Evolutionary conservation across 2,113 vertebrate genomes (phyloP).

Genomic region (Microtus richardsoni): DNA sequence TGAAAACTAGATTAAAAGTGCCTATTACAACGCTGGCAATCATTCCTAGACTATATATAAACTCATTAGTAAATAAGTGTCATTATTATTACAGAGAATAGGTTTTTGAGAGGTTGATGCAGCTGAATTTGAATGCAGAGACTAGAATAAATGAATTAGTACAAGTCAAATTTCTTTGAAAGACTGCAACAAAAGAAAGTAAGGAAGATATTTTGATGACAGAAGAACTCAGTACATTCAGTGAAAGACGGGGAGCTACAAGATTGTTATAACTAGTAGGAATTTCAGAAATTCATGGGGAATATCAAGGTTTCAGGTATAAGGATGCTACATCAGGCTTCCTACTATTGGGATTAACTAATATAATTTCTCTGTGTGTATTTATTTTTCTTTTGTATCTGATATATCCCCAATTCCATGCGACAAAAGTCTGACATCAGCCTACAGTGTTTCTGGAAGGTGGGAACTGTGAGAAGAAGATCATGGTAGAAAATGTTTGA

Average conservation of each 20-base stretch:
- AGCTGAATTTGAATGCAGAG: background rate
- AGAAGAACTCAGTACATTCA: background rate
- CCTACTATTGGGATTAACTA: background rate
- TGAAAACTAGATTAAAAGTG: background rate
- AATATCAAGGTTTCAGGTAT: background rate
- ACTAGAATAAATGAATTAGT: background rate
- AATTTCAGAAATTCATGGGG: background rate
- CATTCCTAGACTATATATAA: background rate
- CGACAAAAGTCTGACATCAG: background rate
- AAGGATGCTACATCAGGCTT: background rate
- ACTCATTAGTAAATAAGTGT: background rate
- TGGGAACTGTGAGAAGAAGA: background rate
- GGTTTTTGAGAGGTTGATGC: background rate
- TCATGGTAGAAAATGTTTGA: background rate
- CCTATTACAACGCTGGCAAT: background rate
- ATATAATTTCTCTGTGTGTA: background rate
- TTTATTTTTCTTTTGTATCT: background rate
- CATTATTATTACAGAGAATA: background rate
- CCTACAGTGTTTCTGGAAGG: background rate
- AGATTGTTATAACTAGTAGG: background rate
- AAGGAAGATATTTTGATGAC: background rate
- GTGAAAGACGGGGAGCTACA: rapidly evolving
- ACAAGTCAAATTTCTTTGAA: background rate
- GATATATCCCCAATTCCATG: background rate
- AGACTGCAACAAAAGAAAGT: background rate